Evolutionary conservation across 2,888 invertebrate species (phyloP), one percentile per base, ranked within the genome.

Genomic region (Pandemis heparana): DNA sequence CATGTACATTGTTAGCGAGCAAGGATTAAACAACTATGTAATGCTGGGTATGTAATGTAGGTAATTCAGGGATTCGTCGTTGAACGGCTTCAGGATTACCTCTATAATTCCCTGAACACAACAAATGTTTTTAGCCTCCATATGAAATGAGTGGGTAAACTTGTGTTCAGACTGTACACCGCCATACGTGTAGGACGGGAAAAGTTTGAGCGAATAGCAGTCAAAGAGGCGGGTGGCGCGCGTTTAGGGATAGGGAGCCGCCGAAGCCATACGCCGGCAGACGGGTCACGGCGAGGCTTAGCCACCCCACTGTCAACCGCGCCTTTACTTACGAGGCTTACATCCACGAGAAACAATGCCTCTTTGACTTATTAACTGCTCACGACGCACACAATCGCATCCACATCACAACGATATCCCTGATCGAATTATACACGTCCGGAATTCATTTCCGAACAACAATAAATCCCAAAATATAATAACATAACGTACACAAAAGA

Each of bases 61-160:
- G 87, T 92, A 94, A 92, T 91, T 85, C 91, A 87, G 89, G 92
- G 92, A 91, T 91, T 89, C 90, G 87, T 87, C 90, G 87, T 89
- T 92, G 90, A 91, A 91, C 92, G 94, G 93, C 92, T 93, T 93
- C 92, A 78, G 93, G 93, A 92, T 94, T 93, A 94, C 92, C 88
- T 88, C 87, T 86, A 87, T 92, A 92, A 92, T 90, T 83, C 92
- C 89, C 86, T 87, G 85, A 87, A 89, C 91, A 88, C 89, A 91
- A 91, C 92, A 92, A 92, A 92, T 92, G 92, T 92, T 92, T 92
- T 92, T 90, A 89, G 87, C 87, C 85, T 83, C 79, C 75, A 80
- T 77, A 79, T 76, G 80, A 77, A 78, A 77, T 73, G 76, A 78
- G 75, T 75, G 77, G 74, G 76, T 75, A 77, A 77, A 75, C 76